These are phyloP conservation scores for Teleopsis dalmanni DNA, from an alignment of 1,140 invertebrate species.

Conservation along the genomic window DNA sequence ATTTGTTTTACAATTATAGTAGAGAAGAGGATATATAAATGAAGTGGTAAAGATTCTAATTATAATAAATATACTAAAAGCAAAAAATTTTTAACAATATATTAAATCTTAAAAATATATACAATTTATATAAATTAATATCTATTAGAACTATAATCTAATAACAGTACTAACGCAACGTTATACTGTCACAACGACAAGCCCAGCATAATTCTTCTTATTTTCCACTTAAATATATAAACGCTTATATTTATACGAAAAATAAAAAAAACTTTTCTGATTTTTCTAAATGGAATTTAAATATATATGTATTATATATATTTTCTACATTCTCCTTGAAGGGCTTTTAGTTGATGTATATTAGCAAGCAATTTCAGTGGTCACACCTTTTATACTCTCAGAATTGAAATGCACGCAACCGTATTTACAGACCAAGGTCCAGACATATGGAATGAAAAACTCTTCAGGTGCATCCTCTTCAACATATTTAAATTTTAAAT, in stretches of 20 bases:
- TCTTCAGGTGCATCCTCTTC: slow-evolving; percentile 98
- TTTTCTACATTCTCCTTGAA: background rate
- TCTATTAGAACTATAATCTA: too few species aligned
- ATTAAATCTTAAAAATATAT: too few species aligned
- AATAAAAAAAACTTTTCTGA: background rate
- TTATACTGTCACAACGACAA: too few species aligned
- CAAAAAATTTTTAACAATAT: too few species aligned
- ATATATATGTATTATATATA: background rate
- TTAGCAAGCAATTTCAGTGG: slow-evolving; percentile 42
- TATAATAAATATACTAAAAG: too few species aligned
- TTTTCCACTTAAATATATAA: too few species aligned
- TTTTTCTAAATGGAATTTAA: background rate
- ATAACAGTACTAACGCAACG: too few species aligned
- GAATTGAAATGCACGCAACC: slow-evolving; percentile 74
- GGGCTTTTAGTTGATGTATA: slow-evolving; percentile 12
- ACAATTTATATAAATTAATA: too few species aligned
- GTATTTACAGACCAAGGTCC: slow-evolving; percentile 79
- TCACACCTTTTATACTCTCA: slow-evolving; percentile 49
- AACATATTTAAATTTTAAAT: slow-evolving; percentile 97
- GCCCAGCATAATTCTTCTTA: too few species aligned
- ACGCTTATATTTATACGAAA: slow-evolving; percentile 2
- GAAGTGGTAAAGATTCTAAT: too few species aligned
- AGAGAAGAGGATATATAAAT: too few species aligned
- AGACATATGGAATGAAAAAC: slow-evolving; percentile 99
- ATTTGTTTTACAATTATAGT: too few species aligned